Evolutionary conservation across 2,888 invertebrate species (phyloP), one percentile per base, ranked within the genome.

Genomic region (Acleris sparsana): DNA sequence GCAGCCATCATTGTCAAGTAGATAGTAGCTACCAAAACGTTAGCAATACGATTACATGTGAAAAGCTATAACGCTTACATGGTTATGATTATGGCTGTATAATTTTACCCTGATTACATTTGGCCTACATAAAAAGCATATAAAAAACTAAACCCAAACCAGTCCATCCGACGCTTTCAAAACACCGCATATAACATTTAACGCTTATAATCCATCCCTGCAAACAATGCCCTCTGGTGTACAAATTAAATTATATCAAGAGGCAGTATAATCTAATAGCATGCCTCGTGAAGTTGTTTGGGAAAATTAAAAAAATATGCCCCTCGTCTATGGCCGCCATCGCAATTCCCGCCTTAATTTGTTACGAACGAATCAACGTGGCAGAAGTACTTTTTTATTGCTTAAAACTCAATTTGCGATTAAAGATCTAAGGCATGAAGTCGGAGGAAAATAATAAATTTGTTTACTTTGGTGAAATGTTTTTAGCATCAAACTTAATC

Each of bases 231-330:
- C 76, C 72, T 72, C 75, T 78, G 73, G 68, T 78, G 81, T 82
- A 81, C 80, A 88, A 87, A 88, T 88, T 86, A 83, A 85, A 87
- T 88, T 87, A 87, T 78, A 80, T 71, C 77, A 76, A 79, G 82
- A 83, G 78, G 73, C 81, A 76, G 77, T 78, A 84, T 88, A 91
- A 91, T 90, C 88, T 87, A 91, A 89, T 90, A 74, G 72, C 73
- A 69, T 73, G 75, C 74, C 84, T 80, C 76, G 75, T 80, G 82
- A 85, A 84, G 82, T 80, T 84, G 87, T 88, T 88, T 84, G 84
- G 80, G 89, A 89, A 91, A 92, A 91, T 90, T 89, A 90, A 92
- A 92, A 65, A 92, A 87, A 89, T 87, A 88, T 82, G 76, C 83
- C 82, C 78, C 77, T 80, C 79, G 77, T 74, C 74, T 72, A 70